These are phyloP conservation scores for Brachypteracias leptosomus DNA, from an alignment of 2,113 vertebrate species.

Conservation along the genomic window DNA sequence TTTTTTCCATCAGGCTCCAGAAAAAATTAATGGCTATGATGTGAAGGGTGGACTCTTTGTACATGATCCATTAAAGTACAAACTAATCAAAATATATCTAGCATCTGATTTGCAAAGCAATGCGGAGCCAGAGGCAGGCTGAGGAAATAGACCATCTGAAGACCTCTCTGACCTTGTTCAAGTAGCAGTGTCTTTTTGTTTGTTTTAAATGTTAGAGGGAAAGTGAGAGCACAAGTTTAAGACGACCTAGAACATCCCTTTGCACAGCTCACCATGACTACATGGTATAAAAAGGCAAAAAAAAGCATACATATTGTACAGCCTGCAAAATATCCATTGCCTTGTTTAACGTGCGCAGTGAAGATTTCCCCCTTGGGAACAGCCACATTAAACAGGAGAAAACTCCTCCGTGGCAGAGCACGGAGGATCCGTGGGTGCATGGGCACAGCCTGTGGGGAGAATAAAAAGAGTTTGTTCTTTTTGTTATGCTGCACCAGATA, in stretches of 20 bases:
- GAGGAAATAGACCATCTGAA: conserved; percentile 60
- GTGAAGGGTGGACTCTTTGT: conserved; percentile 82
- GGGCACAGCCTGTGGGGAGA: background rate
- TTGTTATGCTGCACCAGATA: background rate
- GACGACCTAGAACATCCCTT: conserved; percentile 17
- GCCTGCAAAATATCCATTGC: background rate
- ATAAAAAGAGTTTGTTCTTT: background rate
- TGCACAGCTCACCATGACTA: background rate
- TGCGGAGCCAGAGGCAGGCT: conserved; percentile 60
- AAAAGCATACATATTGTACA: accelerated
- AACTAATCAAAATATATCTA: conserved; percentile 81
- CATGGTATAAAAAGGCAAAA: background rate
- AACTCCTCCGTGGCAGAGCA: background rate
- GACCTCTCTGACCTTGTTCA: conserved; percentile 44
- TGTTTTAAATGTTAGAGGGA: conserved; percentile 41
- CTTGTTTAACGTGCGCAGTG: background rate
- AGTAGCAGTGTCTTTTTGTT: conserved; percentile 60
- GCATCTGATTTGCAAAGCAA: conserved; percentile 76
- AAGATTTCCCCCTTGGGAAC: background rate
- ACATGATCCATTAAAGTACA: conserved; percentile 83
- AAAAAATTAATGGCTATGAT: conserved; percentile 79
- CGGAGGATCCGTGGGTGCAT: background rate
- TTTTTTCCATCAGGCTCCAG: conserved; percentile 90
- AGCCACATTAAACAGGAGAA: background rate
- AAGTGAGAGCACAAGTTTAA: conserved; percentile 23